Base-by-base conservation (phyloP, 2,888 invertebrate genomes). In the Nymphalis urticae region DNA sequence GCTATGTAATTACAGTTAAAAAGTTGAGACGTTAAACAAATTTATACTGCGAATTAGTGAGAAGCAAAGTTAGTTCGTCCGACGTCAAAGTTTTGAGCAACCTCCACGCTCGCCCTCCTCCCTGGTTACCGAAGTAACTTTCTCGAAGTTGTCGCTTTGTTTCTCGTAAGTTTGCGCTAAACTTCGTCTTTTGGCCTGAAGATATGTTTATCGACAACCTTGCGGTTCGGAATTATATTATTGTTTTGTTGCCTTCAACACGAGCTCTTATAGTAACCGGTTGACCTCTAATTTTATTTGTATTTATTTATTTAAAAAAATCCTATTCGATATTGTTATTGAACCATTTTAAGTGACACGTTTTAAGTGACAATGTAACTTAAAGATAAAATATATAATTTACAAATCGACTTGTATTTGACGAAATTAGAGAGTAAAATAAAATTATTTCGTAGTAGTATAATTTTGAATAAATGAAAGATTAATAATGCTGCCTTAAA, bases 1-100 rank as follows among this genome's bases (percentile, higher is more conserved):
- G 80, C 82, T 83, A 82, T 85, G 89, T 90, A 90, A 91, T 92
- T 90, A 90, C 87, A 87, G 90, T 89, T 91, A 88, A 91, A 90
- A 92, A 92, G 91, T 92, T 90, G 85, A 85, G 88, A 90, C 91
- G 89, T 92, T 90, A 91, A 91, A 90, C 90, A 91, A 92, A 92
- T 92, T 92, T 92, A 92, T 91, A 90, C 88, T 89, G 82, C 81
- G 87, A 90, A 92, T 92, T 90, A 92, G 89, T 83, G 87, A 90
- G 88, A 86, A 85, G 82, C 77, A 75, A 83, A 84, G 82, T 87
- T 86, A 82, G 87, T 85, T 85, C 84, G 86, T 85, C 85, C 85
- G 84, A 85, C 86, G 89, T 85, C 82, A 81, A 90, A 92, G 88
- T 90, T 90, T 84, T 83, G 83, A 86, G 85, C 85, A 86, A 84